Evolutionary conservation across 37 sponge, comb jelly and placozoan genomes (phyloP).

Genomic region (Halichondria panicea): DNA sequence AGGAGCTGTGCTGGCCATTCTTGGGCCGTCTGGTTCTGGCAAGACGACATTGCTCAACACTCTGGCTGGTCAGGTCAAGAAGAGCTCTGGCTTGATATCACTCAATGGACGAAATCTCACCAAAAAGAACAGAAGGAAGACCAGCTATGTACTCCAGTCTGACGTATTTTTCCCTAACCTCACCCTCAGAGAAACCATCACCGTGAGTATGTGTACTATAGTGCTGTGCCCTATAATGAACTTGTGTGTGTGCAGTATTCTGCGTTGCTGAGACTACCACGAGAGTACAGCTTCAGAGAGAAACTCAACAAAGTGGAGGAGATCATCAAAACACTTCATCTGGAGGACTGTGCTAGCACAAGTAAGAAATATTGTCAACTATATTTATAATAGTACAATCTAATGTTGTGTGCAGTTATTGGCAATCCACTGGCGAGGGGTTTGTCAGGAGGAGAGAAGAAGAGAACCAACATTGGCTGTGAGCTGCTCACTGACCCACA

Average conservation of each 20-base stretch:
- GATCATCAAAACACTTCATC: slow-evolving; percentile 50
- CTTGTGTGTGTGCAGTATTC: slow-evolving; percentile 55
- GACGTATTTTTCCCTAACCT: slow-evolving; percentile 86
- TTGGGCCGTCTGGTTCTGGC: slow-evolving; percentile 90
- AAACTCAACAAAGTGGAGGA: slow-evolving; percentile 55
- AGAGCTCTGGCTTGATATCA: slow-evolving; percentile 46
- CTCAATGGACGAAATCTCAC: slow-evolving; percentile 47
- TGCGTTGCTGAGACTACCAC: slow-evolving; percentile 68
- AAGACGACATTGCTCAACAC: slow-evolving; percentile 86
- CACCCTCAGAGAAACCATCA: slow-evolving; percentile 74
- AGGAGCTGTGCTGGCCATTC: slow-evolving; percentile 77
- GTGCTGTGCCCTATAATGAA: not conserved
- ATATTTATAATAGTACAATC: not conserved
- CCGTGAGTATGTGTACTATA: slow-evolving; percentile 34
- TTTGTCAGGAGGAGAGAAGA: slow-evolving; percentile 88
- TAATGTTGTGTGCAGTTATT: slow-evolving; percentile 37
- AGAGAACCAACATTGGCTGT: slow-evolving; percentile 85
- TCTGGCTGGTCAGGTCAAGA: slow-evolving; percentile 52
- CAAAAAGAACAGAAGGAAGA: slow-evolving; percentile 50
- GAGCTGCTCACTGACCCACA: slow-evolving; percentile 80
- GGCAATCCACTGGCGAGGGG: slow-evolving; percentile 59
- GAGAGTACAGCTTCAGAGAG: slow-evolving; percentile 39
- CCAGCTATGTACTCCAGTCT: slow-evolving; percentile 83
- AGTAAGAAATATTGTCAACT: slow-evolving; percentile 15
- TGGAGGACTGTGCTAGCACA: slow-evolving; percentile 57